Evolutionary conservation across 2,113 vertebrate species (phyloP), one percentile per base, ranked within the genome.

Genomic region (Synodontis membranacea): DNA sequence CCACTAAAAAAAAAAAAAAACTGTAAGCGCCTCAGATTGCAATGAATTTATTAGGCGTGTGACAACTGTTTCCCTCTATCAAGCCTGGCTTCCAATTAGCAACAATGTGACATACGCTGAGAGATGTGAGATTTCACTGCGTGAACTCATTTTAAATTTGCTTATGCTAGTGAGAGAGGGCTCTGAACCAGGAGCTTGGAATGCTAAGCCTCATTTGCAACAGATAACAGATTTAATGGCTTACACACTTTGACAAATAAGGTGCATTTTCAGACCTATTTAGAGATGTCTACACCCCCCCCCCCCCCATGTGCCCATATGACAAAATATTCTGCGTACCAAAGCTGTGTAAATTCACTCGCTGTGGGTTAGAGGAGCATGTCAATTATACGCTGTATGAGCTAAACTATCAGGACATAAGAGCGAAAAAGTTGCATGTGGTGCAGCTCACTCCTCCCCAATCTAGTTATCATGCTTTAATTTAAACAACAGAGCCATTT

Each of bases 101-200:
- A 78, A 88, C 84, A 86, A 89, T 82, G 83, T 84, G 86, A 83
- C 90, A 89, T 88, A 90, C 83, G 90, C 86, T 86, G 88, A 89
- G 88, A 88, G 86, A 88, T 89, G 88, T 86, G 88, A 88, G 88
- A 88, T 88, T 89, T 88, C 88, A 83, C 86, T 68, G 86, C 74
- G 84, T 89, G 88, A 90, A 90, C 86, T 90, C 89, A 89, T 90
- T 90, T 89, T 81, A 84, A 88, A 89, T 90, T 90, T 56, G 88
- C 90, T 88, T 86, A 86, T 70, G 72, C 88, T 84, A 75, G 76
- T 89, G 84, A 84, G 68, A 66, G 74, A 89, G 82, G 82, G 84
- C 79, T 88, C 84, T 84, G 84, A 90, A 89, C 88, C 76, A 80
- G 78, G 79, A 82, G 88, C 82, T 62, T 74, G 79, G 84, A 86